Conservation (phyloP, 2,113 vertebrate species). For the Zapornia atra region DNA sequence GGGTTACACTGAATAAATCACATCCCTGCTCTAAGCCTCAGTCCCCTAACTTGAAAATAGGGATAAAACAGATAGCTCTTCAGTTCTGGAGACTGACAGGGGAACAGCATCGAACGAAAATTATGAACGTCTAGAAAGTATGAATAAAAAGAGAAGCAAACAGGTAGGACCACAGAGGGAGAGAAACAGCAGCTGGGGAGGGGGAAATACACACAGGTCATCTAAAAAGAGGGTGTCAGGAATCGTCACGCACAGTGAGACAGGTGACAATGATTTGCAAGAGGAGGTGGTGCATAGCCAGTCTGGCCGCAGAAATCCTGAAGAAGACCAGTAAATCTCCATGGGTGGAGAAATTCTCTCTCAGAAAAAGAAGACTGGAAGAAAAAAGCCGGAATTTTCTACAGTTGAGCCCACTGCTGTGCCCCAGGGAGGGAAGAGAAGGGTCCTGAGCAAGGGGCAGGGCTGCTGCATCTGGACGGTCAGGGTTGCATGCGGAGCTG, state of each 20-base stretch:
- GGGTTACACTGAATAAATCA: background rate
- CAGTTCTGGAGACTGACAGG: background rate
- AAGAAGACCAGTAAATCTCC: background rate
- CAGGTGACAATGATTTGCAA: background rate
- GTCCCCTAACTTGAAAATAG: background rate
- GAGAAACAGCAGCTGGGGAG: background rate
- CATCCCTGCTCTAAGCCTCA: background rate
- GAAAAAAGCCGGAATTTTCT: background rate
- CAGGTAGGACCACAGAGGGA: background rate
- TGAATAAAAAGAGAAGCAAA: background rate
- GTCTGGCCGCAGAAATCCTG: background rate
- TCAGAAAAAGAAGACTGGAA: background rate
- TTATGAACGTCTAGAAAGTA: background rate
- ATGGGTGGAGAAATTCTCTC: background rate
- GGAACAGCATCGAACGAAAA: background rate
- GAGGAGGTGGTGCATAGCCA: background rate
- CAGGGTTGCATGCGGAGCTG: fast-evolving
- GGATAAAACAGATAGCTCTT: background rate
- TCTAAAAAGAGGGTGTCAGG: background rate
- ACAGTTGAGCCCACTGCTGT: background rate
- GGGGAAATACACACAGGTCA: background rate
- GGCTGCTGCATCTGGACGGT: background rate
- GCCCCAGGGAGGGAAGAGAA: fast-evolving
- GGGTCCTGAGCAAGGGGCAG: background rate
- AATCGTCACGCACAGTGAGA: background rate